These are phyloP conservation scores for Malurus leucopterus DNA, from an alignment of 2,797 vertebrate species.

Conservation along the genomic window DNA sequence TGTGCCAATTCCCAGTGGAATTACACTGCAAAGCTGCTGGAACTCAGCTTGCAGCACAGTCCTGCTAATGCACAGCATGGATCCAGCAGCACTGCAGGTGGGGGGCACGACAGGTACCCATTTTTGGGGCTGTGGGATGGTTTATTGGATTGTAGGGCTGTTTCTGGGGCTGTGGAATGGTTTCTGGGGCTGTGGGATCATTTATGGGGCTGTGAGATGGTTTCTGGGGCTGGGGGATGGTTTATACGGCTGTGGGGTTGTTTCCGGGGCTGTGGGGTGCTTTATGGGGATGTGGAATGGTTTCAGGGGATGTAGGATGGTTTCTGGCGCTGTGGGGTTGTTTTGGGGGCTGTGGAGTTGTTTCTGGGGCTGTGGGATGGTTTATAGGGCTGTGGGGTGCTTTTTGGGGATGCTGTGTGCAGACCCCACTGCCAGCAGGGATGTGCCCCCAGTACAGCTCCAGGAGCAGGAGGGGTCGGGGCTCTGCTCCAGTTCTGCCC, in stretches of 20 bases:
- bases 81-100: background rate
- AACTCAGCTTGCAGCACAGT: background rate
- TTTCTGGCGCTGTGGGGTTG: too few species aligned
- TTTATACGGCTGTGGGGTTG: too few species aligned
- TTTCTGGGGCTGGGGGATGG: too few species aligned
- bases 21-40: conserved; percentile 4
- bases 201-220: too few species aligned
- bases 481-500: background rate
- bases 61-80: background rate
- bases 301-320: too few species aligned
- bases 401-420: background rate
- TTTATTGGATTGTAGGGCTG: too few species aligned
- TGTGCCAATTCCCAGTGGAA: conserved; percentile 29
- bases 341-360: background rate
- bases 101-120: background rate
- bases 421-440: background rate
- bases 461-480: rapidly evolving
- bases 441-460: rapidly evolving
- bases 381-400: too few species aligned
- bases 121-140: background rate
- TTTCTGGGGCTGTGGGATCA: too few species aligned
- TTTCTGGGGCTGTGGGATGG: background rate
- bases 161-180: too few species aligned
- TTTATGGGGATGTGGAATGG: too few species aligned
- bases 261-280: too few species aligned